Base-by-base conservation (phyloP, 2,888 invertebrate species). In the Drosophila recens region DNA sequence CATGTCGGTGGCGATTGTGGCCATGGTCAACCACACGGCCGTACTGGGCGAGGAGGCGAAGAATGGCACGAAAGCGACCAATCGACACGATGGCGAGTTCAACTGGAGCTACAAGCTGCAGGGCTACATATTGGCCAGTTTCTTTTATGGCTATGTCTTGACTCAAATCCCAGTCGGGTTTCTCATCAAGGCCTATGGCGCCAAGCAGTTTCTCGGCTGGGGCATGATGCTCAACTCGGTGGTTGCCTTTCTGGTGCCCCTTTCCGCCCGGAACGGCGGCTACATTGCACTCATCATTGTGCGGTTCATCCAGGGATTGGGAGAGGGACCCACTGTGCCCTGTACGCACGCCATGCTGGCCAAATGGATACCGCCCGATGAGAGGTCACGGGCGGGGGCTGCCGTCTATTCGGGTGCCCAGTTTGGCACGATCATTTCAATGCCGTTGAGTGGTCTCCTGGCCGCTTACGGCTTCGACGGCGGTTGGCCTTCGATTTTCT, bases 101-200 rank as follows among this genome's bases (percentile, higher is more conserved):
- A 91, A 93, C 0, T 97, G 97, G 97, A 94, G 94, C 76, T 94
- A 96, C 0, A 95, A 95, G 69, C 90, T 95, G 38, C 97, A 97
- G 90, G 96, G 97, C 10, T 96, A 96, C 90, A 95, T 98, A 54
- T 93, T 98, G 46, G 96, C 97, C 65, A 96, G 97, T 3, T 98
- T 98, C 93, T 98, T 98, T 94, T 97, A 97, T 90, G 98, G 97
- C 38, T 98, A 98, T 93, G 97, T 98, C 54, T 93, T 97, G 82
- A 97, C 97, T 1, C 33, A 97, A 92, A 96, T 98, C 88, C 97
- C 97, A 4, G 97, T 97, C 90, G 97, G 97, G 43, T 96, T 97
- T 81, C 93, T 98, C 77, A 96, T 98, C 4, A 97, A 97, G 91
- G 95, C 94, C 79, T 97, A 96, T 90, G 98, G 98, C 30, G 97